phyloP scores from a whole-genome alignment of 1,140 invertebrate species.

The Venturia canescens region DNA sequence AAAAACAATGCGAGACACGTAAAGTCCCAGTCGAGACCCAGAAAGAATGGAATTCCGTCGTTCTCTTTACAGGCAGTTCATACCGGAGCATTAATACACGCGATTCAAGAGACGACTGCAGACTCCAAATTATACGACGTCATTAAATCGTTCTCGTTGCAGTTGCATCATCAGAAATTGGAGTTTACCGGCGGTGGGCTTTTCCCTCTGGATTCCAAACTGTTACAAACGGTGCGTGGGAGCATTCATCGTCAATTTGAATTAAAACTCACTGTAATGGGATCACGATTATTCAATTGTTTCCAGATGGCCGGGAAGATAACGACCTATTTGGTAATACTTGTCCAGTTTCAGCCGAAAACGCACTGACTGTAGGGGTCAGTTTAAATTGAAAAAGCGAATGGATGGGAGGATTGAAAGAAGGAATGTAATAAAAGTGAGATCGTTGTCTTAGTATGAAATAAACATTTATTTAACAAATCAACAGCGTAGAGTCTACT shows the following conservation, averaged over 20 bases:
- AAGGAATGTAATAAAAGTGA: background rate
- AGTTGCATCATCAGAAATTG: conserved; percentile 49
- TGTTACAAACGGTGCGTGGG: conserved; percentile 44
- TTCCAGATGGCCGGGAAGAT: conserved; percentile 40
- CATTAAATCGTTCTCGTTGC: conserved; percentile 45
- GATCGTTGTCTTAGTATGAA: conserved; percentile 44
- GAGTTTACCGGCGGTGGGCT: conserved; percentile 46
- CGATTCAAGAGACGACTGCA: conserved; percentile 36
- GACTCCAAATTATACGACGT: conserved; percentile 38
- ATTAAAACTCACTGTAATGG: background rate
- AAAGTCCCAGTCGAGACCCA: background rate
- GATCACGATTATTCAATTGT: conserved; percentile 16
- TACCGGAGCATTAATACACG: conserved; percentile 45
- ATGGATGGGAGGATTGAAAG: background rate
- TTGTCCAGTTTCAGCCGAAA: conserved; percentile 47
- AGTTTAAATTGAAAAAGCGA: background rate
- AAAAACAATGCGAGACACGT: background rate
- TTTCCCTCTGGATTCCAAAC: conserved; percentile 42
- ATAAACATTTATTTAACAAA: conserved; percentile 63
- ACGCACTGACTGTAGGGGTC: background rate
- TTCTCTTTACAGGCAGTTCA: conserved; percentile 26
- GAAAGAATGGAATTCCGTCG: background rate
- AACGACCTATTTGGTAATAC: conserved; percentile 48
- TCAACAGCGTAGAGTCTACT: conserved; percentile 57
- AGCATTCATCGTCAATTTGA: background rate